phyloP scores from a whole-genome alignment of 2,113 vertebrate species.

The Indicator indicator region DNA sequence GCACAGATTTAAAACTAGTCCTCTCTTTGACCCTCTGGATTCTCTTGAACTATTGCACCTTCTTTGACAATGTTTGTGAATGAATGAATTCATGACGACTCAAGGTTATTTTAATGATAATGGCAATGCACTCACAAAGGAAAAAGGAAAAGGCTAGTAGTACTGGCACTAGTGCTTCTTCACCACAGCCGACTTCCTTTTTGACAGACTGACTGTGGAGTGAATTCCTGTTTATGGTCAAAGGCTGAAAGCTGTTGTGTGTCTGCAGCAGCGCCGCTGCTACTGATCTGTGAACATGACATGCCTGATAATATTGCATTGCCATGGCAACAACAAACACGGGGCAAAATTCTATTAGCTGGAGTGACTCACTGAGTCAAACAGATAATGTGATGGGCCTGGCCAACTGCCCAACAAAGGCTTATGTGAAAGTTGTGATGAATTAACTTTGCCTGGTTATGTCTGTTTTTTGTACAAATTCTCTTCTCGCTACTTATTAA shows the following conservation, averaged over 20 bases:
- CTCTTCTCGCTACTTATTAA: slow-evolving; percentile 60
- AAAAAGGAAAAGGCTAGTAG: slow-evolving; percentile 75
- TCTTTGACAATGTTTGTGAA: slow-evolving; percentile 90
- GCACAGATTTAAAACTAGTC: slow-evolving; percentile 84
- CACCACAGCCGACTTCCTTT: slow-evolving; percentile 81
- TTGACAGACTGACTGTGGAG: slow-evolving; percentile 82
- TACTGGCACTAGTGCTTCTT: slow-evolving; percentile 71
- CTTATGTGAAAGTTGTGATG: slow-evolving; percentile 80
- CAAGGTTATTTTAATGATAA: slow-evolving; percentile 91
- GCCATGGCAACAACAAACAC: slow-evolving; percentile 90
- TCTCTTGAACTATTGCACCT: slow-evolving; percentile 85
- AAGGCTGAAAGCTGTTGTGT: slow-evolving; percentile 81
- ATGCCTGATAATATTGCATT: slow-evolving; percentile 85
- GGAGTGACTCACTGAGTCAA: slow-evolving; percentile 86
- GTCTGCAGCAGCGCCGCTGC: slow-evolving; percentile 78
- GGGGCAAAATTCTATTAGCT: slow-evolving; percentile 85
- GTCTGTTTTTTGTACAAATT: slow-evolving; percentile 68
- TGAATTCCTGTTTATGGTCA: slow-evolving; percentile 84
- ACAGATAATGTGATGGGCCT: slow-evolving; percentile 82
- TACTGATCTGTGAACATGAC: slow-evolving; percentile 88
- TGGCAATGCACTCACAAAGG: slow-evolving; percentile 78
- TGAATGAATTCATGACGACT: slow-evolving; percentile 89
- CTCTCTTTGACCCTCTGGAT: slow-evolving; percentile 82
- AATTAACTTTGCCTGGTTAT: slow-evolving; percentile 80
- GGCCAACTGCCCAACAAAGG: slow-evolving; percentile 80